Conservation (phyloP, 2,797 vertebrate species). For the Leptodactylus fallax region DNA sequence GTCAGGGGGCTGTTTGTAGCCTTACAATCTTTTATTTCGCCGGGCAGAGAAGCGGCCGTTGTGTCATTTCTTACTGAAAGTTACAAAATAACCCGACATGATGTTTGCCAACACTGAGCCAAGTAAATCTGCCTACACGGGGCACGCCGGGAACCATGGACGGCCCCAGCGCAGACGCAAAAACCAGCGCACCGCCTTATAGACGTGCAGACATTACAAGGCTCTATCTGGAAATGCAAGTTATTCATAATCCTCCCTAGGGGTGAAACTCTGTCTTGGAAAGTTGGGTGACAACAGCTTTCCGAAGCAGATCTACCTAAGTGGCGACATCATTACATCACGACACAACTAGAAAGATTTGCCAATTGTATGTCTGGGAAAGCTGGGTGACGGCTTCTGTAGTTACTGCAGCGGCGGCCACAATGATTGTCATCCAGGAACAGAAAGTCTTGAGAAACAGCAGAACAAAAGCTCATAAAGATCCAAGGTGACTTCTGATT, state of each 20-base stretch:
- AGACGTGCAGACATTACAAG: background rate
- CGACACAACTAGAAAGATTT: background rate
- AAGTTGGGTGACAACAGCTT: background rate
- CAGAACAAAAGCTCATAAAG: too few relatives aligned
- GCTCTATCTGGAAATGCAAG: background rate
- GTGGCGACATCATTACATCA: background rate
- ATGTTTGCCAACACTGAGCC: slow-evolving; percentile 55
- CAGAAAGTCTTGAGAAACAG: background rate
- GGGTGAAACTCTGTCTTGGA: background rate
- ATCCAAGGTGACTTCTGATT: too few relatives aligned
- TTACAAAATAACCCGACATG: slow-evolving; percentile 48
- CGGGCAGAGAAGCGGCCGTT: slow-evolving; percentile 62
- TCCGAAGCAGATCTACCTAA: background rate
- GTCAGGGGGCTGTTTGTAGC: slow-evolving; percentile 68
- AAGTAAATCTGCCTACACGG: slow-evolving; percentile 29
- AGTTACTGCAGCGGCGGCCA: background rate
- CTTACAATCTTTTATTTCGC: slow-evolving; percentile 36
- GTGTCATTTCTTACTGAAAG: slow-evolving; percentile 73
- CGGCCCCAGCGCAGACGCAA: background rate
- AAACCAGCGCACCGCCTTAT: background rate
- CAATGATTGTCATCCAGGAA: background rate
- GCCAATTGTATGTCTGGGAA: background rate
- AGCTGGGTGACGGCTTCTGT: background rate
- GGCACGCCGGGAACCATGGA: background rate
- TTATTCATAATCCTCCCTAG: too few relatives aligned